These are phyloP conservation scores for Callipepla californica DNA, from an alignment of 2,113 vertebrate genomes.

Conservation along the genomic window DNA sequence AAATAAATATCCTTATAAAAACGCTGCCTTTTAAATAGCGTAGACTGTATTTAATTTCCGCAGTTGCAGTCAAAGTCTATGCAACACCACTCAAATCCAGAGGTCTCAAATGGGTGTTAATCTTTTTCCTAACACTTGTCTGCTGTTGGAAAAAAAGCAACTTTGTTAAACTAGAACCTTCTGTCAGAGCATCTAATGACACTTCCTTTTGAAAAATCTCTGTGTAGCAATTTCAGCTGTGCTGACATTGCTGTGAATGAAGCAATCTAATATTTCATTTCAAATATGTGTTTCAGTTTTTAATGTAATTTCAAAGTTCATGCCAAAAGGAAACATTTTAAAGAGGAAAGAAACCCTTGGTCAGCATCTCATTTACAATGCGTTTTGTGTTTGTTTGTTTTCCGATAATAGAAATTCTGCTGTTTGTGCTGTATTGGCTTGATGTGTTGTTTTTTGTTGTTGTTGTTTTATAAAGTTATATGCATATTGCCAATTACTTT, in stretches of 20 bases:
- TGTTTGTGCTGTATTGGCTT: background rate
- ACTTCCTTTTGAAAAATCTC: slow-evolving; percentile 45
- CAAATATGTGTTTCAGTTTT: slow-evolving; percentile 21
- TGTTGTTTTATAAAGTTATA: background rate
- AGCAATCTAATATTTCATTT: slow-evolving; percentile 3
- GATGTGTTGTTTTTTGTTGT: background rate
- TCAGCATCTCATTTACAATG: background rate
- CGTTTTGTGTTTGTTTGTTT: background rate
- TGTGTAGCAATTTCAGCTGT: background rate
- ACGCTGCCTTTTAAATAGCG: background rate
- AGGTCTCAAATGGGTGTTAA: slow-evolving; percentile 16
- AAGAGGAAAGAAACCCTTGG: background rate
- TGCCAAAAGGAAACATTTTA: background rate
- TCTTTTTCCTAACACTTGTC: background rate
- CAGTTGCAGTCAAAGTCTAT: background rate
- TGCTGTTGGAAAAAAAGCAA: slow-evolving; percentile 15
- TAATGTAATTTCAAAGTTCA: background rate
- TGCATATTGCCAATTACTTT: background rate
- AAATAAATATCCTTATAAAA: background rate
- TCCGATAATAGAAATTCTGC: background rate
- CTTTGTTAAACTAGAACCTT: background rate
- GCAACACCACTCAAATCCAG: background rate
- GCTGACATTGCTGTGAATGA: background rate
- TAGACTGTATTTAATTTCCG: slow-evolving; percentile 34
- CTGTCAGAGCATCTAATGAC: slow-evolving; percentile 1